Evolutionary conservation across 2,797 vertebrate species (phyloP).

Genomic region (Phataginus tricuspis): DNA sequence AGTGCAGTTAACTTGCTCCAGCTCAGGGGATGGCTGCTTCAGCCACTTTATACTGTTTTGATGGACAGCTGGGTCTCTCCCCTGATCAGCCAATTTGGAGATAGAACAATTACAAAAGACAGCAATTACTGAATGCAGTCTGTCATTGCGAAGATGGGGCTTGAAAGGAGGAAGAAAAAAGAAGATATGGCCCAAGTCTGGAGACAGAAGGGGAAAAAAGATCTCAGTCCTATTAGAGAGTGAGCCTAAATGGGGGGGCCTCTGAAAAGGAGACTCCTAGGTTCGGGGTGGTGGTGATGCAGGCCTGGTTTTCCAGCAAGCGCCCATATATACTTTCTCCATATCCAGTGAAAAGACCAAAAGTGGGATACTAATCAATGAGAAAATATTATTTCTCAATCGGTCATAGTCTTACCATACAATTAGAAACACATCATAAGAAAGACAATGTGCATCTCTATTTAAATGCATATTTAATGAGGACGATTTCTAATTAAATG

Average conservation of each 20-base stretch:
- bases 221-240: not conserved
- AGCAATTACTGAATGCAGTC: conserved; percentile 71
- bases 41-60: conserved; percentile 66
- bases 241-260: too few relatives aligned
- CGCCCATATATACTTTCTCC: not conserved
- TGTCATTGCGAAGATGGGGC: conserved; percentile 61
- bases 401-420: not conserved
- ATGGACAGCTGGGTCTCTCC: conserved; percentile 78
- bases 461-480: not conserved
- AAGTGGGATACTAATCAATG: not conserved
- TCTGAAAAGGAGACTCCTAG: not conserved
- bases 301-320: not conserved
- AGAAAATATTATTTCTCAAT: not conserved
- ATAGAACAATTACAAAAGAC: conserved; percentile 75
- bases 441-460: not conserved
- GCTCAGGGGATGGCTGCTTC: conserved; percentile 46
- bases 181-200: conserved; percentile 57
- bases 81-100: conserved; percentile 78
- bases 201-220: not conserved
- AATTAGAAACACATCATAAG: not conserved
- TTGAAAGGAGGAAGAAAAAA: conserved; percentile 13
- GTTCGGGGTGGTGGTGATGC: not conserved
- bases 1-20: conserved; percentile 71
- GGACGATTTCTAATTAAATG: conserved; percentile 14
- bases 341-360: not conserved